Evolutionary conservation across 2,113 vertebrate genomes (phyloP).

Genomic region (Trachemys scripta): DNA sequence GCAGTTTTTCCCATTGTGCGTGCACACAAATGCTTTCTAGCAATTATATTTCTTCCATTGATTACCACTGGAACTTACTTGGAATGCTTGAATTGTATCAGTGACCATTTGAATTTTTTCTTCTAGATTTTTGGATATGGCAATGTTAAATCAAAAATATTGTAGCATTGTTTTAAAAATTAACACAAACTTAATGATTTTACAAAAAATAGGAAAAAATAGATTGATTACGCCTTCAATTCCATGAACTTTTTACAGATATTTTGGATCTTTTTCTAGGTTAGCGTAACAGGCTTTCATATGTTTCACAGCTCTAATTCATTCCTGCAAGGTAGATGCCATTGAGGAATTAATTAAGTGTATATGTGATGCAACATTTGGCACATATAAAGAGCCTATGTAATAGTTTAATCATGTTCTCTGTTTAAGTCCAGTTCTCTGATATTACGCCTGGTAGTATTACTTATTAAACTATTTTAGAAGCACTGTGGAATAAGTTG

Average conservation of each 20-base stretch:
- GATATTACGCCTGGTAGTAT: background rate
- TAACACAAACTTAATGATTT: background rate
- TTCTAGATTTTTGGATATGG: background rate
- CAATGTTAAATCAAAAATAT: background rate
- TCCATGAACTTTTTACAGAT: conserved; percentile 24
- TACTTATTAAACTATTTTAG: conserved; percentile 34
- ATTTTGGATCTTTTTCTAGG: conserved; percentile 44
- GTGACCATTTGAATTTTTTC: background rate
- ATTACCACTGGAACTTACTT: background rate
- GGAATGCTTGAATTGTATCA: background rate
- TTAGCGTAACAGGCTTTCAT: conserved; percentile 46
- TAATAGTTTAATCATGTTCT: background rate
- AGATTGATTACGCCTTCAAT: conserved; percentile 22
- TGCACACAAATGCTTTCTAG: background rate
- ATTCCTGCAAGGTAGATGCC: conserved; percentile 26
- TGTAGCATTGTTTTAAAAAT: background rate
- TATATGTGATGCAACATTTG: background rate
- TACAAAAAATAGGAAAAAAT: background rate
- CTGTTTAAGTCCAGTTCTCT: background rate
- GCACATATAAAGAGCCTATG: background rate
- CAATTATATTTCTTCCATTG: conserved; percentile 2
- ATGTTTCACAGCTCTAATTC: conserved; percentile 35
- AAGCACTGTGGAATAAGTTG: conserved; percentile 10
- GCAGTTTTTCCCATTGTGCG: conserved; percentile 5
- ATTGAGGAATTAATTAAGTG: background rate